Evolutionary conservation across 1,140 invertebrate species (phyloP).

Genomic region (Penaeus vannamei): DNA sequence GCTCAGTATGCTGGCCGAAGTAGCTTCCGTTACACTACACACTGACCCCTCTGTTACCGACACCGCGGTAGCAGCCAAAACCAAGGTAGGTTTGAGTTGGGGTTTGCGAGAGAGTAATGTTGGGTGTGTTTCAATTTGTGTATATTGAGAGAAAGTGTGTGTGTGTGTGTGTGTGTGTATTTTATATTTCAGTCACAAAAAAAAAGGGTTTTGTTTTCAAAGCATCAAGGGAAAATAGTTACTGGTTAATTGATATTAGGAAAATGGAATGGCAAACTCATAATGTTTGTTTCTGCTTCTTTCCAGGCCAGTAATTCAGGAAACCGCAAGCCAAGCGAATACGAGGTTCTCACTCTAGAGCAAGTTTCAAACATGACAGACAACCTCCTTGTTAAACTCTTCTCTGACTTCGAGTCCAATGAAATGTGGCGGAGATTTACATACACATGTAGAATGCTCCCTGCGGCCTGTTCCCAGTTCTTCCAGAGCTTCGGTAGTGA

Average conservation of each 20-base stretch:
- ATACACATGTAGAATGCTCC: conserved; percentile 56
- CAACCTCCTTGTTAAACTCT: conserved; percentile 52
- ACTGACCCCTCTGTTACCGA: conserved; percentile 57
- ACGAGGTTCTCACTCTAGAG: conserved; percentile 46
- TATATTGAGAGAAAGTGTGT: neutral
- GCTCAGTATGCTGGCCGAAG: conserved; percentile 56
- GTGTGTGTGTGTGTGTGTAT: no score
- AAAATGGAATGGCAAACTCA: neutral
- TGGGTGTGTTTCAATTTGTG: neutral
- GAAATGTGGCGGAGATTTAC: conserved; percentile 58
- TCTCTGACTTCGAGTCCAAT: conserved; percentile 52
- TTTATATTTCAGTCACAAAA: no score
- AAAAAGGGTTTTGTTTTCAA: no score
- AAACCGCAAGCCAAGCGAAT: conserved; percentile 52
- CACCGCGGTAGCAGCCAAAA: neutral
- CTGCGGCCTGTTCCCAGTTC: conserved; percentile 53
- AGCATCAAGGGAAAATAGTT: no score
- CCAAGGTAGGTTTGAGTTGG: conserved; percentile 27
- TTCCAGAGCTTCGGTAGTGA: conserved; percentile 62
- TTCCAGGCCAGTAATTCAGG: conserved; percentile 33
- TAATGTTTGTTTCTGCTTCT: neutral
- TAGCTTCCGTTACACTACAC: conserved; percentile 53
- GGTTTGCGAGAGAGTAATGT: neutral
- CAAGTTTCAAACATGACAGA: conserved; percentile 52
- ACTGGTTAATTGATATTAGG: no score